Percentiles rank a stretch among this genome's conserved stretches.
Conservation (phyloP, 2,888 invertebrate species). For the Calephelis perditalis region DNA sequence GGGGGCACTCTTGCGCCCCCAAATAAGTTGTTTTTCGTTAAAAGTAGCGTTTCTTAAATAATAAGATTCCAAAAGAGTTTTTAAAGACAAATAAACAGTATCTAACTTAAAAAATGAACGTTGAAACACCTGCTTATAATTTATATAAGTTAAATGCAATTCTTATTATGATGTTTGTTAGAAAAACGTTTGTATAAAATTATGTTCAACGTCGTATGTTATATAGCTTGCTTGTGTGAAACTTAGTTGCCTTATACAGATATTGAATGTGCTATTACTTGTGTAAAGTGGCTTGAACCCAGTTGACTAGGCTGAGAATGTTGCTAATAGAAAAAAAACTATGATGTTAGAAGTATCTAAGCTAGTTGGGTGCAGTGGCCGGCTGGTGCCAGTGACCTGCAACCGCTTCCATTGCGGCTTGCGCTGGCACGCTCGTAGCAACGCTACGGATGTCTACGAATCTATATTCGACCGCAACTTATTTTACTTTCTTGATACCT, state of each 20-base stretch:
- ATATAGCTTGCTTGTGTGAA: constrained; percentile 2
- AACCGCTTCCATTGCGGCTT: constrained; percentile 37
- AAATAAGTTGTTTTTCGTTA: not conserved
- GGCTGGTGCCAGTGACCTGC: constrained; percentile 70
- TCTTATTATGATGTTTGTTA: not conserved
- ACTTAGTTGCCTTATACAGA: constrained; percentile 24
- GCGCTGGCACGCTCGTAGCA: constrained; percentile 51
- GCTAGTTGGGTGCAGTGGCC: constrained; percentile 72
- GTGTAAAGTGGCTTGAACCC: constrained; percentile 40
- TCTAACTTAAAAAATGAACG: not conserved
- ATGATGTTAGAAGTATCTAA: constrained; percentile 74
- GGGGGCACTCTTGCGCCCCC: no score
- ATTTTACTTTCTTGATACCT: not conserved
- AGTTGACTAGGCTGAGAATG: constrained; percentile 58
- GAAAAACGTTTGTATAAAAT: constrained; percentile 13
- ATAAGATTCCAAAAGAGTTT: not conserved
- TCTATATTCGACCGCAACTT: constrained; percentile 9
- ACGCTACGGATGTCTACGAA: constrained; percentile 55
- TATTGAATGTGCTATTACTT: constrained; percentile 30
- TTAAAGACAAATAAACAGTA: no score
- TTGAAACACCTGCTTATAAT: not conserved
- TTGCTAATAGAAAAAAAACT: constrained; percentile 68
- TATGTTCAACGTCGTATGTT: not conserved
- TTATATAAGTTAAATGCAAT: not conserved
- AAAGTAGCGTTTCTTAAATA: not conserved